Evolutionary conservation across 2,888 invertebrate species (phyloP).

Genomic region (Quadriops clusia): DNA sequence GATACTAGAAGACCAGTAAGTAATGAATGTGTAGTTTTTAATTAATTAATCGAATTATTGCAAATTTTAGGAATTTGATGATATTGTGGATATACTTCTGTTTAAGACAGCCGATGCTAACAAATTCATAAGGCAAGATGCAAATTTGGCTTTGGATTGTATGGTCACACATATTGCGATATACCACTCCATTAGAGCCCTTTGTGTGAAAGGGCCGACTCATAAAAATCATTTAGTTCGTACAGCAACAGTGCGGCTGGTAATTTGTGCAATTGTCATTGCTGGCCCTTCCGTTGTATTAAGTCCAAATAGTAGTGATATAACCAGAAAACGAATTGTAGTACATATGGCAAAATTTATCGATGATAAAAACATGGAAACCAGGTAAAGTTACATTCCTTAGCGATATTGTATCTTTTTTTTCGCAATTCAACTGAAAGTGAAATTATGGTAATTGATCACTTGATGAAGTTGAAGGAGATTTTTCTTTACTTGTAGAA

Average conservation of each 20-base stretch:
- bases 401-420: too few species aligned
- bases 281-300: conserved; percentile 49
- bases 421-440: not conserved
- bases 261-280: conserved; percentile 51
- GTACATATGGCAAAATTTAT: conserved; percentile 40
- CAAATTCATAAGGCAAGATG: conserved; percentile 62
- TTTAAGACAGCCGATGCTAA: conserved; percentile 62
- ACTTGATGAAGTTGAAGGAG: not conserved
- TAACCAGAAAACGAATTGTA: conserved; percentile 39
- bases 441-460: conserved; percentile 3
- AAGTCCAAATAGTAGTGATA: conserved; percentile 41
- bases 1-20: conserved; percentile 36
- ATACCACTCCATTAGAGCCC: conserved; percentile 41
- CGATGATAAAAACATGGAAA: conserved; percentile 42
- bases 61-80: conserved; percentile 59
- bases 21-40: too few species aligned
- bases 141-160: conserved; percentile 55
- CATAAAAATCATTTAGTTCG: conserved; percentile 61
- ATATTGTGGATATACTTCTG: conserved; percentile 51
- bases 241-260: conserved; percentile 49
- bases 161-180: conserved; percentile 56
- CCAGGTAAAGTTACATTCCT: too few species aligned
- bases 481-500: conserved; percentile 29
- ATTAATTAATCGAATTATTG: conserved; percentile 9
- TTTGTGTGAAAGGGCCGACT: conserved; percentile 35